phyloP scores from a whole-genome alignment of 2,113 vertebrate genomes.

The Embiotoca jacksoni region DNA sequence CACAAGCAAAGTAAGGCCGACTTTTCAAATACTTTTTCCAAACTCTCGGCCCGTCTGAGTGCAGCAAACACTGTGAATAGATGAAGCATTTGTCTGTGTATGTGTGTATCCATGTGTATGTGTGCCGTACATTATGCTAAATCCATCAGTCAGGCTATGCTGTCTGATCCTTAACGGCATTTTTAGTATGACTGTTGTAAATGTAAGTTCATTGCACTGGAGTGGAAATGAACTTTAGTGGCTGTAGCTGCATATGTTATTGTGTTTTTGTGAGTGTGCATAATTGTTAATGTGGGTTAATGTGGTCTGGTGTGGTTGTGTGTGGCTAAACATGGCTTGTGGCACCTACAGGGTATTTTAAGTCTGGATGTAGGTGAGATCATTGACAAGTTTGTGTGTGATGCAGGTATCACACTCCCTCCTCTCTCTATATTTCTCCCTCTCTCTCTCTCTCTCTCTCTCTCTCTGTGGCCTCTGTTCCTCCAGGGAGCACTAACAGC shows the following conservation, averaged over 20 bases:
- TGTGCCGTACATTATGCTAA: slow-evolving; percentile 52
- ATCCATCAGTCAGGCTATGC: slow-evolving; percentile 63
- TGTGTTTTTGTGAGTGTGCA: slow-evolving; percentile 4
- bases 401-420: slow-evolving; percentile 13
- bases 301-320: background rate
- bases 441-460: no score
- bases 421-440: no score
- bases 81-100: background rate
- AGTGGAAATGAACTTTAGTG: slow-evolving; percentile 27
- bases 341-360: slow-evolving; percentile 49
- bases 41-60: slow-evolving; percentile 1
- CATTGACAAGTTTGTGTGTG: slow-evolving; percentile 48
- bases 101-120: background rate
- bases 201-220: slow-evolving; percentile 21
- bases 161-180: slow-evolving; percentile 49
- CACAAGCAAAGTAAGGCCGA: background rate
- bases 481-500: slow-evolving; percentile 54
- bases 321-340: slow-evolving; percentile 33
- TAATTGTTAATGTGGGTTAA: background rate
- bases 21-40: slow-evolving; percentile 24
- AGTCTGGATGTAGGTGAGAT: slow-evolving; percentile 59
- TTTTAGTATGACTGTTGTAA: slow-evolving; percentile 53
- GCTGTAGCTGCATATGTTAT: slow-evolving; percentile 21
- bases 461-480: slow-evolving; percentile 15
- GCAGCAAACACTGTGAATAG: background rate